A percentile compares a stretch with the other conserved stretches of the same genome.
These are phyloP conservation scores for Carapus acus DNA, from an alignment of 2,797 vertebrate genomes.

Conservation along the genomic window DNA sequence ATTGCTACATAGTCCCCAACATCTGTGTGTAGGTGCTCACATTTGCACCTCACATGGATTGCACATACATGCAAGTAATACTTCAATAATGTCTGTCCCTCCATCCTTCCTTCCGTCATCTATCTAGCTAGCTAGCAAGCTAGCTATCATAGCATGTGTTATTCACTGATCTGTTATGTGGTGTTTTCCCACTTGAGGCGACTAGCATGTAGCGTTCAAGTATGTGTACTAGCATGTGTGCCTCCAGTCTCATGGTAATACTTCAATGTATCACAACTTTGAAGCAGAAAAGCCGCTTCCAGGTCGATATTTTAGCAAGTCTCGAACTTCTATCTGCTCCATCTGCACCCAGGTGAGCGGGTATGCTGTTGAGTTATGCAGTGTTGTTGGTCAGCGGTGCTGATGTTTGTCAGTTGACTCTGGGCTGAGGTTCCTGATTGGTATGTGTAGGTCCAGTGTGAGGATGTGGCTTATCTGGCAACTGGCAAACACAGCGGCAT, in stretches of 20 bases:
- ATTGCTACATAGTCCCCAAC: conserved; percentile 2
- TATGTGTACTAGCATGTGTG: no score
- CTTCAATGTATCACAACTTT: no score
- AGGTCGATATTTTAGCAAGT: conserved; percentile 7
- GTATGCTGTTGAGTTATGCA: conserved; percentile 41
- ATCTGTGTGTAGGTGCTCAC: not conserved
- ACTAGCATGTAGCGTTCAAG: no score
- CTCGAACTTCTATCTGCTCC: conserved; percentile 25
- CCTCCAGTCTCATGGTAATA: no score
- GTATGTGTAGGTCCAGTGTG: conserved; percentile 50
- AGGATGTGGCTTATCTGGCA: conserved; percentile 63
- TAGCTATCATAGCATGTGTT: no score
- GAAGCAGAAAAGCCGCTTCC: no score
- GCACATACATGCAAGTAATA: no score
- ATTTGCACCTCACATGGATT: not conserved
- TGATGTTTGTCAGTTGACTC: conserved; percentile 52
- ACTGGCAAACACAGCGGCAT: conserved; percentile 56
- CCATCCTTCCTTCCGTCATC: no score
- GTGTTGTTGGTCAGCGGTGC: conserved; percentile 31
- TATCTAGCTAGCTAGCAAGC: no score
- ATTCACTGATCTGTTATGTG: no score
- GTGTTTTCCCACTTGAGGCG: no score
- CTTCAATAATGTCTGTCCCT: no score
- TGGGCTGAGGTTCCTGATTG: conserved; percentile 31
- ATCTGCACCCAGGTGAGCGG: conserved; percentile 23